Base-by-base conservation (phyloP, 2,888 invertebrate genomes). In the Lissonota sp. region DNA sequence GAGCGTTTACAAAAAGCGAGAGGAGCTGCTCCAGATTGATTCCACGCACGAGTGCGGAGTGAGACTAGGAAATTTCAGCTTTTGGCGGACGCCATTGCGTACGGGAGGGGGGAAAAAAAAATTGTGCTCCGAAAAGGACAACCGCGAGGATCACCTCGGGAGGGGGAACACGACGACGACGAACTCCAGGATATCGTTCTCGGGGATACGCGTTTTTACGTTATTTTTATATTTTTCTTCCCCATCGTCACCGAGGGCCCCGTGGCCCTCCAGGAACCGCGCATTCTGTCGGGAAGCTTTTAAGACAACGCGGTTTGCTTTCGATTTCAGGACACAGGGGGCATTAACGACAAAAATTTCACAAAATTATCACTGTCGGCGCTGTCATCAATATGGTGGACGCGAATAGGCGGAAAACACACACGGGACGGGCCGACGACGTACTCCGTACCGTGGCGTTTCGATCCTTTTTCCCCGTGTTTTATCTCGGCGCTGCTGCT, bases 281-380 rank as follows among this genome's bases (percentile, higher is more conserved):
- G 91, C 91, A 91, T 91, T 91, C 90, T 91, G 89, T 89, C 91
- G 91, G 91, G 86, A 83, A 89, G 89, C 89, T 90, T 87, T 88
- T 88, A 91, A 90, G 91, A 89, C 88, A 88, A 88, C 88, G 86
- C 86, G 88, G 89, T 85, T 26, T 91, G 92, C 91, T 92, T 91
- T 91, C 91, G 90, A 89, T 90, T 88, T 94, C 84, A 93, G 92
- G 93, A 93, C 93, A 93, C 93, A 95, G 95, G 95, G 95, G 95
- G 95, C 95, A 95, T 95, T 94, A 93, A 93, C 93, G 93, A 93
- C 94, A 93, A 94, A 95, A 94, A 94, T 94, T 94, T 94, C 94
- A 92, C 92, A 93, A 94, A 94, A 94, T 95, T 94, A 94, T 94
- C 95, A 95, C 94, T 93, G 94, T 93, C 94, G 94, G 95, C 95